These are phyloP conservation scores for Aphaenogaster ashmeadi DNA, from an alignment of 1,140 invertebrate species.

Conservation along the genomic window DNA sequence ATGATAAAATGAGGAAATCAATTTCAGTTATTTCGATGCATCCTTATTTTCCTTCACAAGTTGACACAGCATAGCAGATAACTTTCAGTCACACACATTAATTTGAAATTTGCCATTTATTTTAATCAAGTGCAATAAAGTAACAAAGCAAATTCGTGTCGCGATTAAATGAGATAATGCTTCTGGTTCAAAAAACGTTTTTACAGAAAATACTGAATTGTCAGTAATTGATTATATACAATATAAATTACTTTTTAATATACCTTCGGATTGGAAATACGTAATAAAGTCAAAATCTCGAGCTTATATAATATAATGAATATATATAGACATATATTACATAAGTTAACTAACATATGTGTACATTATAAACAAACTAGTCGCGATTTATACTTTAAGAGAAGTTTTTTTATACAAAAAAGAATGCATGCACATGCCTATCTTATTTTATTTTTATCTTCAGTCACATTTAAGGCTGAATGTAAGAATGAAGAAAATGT, in stretches of 20 bases:
- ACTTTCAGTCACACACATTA: background rate
- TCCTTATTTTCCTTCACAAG: background rate
- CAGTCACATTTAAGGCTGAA: background rate
- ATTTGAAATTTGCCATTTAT: background rate
- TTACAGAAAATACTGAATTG: conserved; percentile 6
- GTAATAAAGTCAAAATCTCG: conserved; percentile 22
- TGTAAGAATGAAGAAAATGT: conserved; percentile 17
- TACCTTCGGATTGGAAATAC: conserved; percentile 3
- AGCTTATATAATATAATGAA: conserved; percentile 14
- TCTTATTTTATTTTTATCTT: conserved; percentile 1
- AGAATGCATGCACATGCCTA: background rate
- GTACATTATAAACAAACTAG: background rate
- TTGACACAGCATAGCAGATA: background rate
- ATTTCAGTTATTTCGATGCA: background rate
- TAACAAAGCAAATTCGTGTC: background rate
- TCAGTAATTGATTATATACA: background rate
- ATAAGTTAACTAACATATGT: background rate
- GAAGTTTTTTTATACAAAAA: conserved; percentile 37
- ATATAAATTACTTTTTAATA: conserved; percentile 3
- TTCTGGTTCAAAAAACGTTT: background rate
- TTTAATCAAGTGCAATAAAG: background rate
- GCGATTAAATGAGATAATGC: conserved; percentile 1
- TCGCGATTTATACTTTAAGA: background rate
- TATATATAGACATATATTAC: background rate
- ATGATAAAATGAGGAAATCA: background rate